Evolutionary conservation across 2,797 vertebrate species (phyloP).

Genomic region (Anguilla megastoma): DNA sequence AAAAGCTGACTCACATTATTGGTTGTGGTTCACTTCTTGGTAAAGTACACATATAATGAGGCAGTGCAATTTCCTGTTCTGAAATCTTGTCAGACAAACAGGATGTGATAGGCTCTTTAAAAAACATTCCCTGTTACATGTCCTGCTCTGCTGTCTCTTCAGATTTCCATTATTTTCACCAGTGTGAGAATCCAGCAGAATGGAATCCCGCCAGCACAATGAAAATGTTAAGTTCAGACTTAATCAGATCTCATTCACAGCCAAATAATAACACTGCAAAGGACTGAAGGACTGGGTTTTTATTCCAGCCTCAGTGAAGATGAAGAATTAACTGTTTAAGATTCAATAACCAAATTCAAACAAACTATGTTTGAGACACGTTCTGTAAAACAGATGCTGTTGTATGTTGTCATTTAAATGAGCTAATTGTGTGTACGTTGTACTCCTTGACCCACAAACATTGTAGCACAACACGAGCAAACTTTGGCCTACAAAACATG

Average conservation of each 20-base stretch:
- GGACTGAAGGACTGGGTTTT: not conserved
- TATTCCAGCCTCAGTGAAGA: not conserved
- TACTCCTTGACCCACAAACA: not conserved
- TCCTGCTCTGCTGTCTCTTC: not conserved
- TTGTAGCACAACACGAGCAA: not conserved
- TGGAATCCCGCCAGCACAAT: not conserved
- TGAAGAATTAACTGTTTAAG: not conserved
- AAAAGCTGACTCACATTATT: not conserved
- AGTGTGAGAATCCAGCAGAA: not conserved
- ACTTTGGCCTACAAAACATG: not conserved
- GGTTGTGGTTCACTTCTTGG: constrained; percentile 3
- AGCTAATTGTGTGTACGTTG: not conserved
- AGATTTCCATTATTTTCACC: not conserved
- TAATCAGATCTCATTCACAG: not conserved
- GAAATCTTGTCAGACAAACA: constrained; percentile 18
- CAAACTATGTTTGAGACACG: not conserved
- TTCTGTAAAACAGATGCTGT: not conserved
- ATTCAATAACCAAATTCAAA: not conserved
- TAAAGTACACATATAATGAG: not conserved
- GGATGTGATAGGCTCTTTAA: constrained; percentile 26
- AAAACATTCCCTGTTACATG: constrained; percentile 35
- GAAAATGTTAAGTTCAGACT: not conserved
- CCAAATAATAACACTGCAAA: not conserved
- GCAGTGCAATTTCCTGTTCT: constrained; percentile 20
- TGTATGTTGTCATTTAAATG: not conserved